These are phyloP conservation scores for Hetaerina americana DNA, from an alignment of 1,140 invertebrate species.

Conservation along the genomic window DNA sequence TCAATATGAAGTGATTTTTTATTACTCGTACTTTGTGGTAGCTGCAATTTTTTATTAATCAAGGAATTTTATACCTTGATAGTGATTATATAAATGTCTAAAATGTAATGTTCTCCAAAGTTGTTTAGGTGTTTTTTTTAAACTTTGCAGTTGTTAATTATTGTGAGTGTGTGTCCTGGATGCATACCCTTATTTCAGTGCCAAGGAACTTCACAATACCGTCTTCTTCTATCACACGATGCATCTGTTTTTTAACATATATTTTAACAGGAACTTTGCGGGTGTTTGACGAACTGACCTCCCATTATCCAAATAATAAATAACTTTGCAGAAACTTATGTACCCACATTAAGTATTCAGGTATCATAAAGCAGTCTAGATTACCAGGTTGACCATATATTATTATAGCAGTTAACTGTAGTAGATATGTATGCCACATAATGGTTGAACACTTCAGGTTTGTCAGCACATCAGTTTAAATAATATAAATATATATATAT, in stretches of 20 bases:
- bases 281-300: background rate
- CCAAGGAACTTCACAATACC: background rate
- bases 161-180: background rate
- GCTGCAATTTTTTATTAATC: background rate
- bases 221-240: background rate
- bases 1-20: slow-evolving; percentile 1
- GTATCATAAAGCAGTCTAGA: background rate
- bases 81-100: slow-evolving; percentile 1
- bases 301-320: background rate
- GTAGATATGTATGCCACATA: background rate
- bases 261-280: background rate
- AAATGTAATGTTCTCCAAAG: background rate
- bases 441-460: background rate
- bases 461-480: background rate
- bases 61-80: background rate
- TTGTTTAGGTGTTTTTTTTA: slow-evolving; percentile 1
- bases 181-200: background rate
- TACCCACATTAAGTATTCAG: background rate
- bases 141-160: background rate
- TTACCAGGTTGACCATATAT: background rate
- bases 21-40: background rate
- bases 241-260: background rate
- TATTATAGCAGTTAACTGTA: background rate
- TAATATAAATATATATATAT: background rate
- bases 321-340: background rate